phyloP scores from a whole-genome alignment of 2,797 vertebrate species.

The Syngnathus acus region DNA sequence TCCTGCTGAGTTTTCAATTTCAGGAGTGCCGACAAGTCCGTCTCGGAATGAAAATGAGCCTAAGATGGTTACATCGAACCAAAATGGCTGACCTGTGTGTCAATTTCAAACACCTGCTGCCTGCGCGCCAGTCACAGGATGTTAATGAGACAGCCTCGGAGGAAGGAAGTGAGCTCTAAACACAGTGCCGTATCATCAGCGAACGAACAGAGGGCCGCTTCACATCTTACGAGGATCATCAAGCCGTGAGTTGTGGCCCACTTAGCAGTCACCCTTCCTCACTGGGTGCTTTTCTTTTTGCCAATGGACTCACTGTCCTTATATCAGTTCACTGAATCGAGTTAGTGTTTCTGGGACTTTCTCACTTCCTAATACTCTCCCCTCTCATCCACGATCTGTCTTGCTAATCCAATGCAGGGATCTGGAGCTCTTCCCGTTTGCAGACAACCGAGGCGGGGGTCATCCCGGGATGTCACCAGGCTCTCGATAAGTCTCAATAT shows the following conservation, averaged over 20 bases:
- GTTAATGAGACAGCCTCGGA: neutral
- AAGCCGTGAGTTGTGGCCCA: slow-evolving; percentile 42
- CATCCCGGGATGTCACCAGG: neutral
- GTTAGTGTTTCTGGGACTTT: neutral
- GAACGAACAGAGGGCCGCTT: slow-evolving; percentile 44
- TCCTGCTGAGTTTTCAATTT: too few species aligned
- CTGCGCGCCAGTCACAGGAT: neutral
- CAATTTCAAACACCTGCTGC: neutral
- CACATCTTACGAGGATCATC: slow-evolving; percentile 32
- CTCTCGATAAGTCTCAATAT: neutral
- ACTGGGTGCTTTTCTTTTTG: slow-evolving; percentile 1
- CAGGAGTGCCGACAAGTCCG: too few species aligned
- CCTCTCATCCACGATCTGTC: neutral
- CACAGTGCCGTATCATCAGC: slow-evolving; percentile 17
- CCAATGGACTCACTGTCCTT: neutral
- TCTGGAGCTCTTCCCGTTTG: neutral
- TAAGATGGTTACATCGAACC: neutral
- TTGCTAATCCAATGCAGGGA: neutral
- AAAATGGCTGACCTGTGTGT: too few species aligned
- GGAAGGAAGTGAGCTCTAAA: neutral
- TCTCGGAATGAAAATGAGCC: too few species aligned
- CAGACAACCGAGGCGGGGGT: neutral
- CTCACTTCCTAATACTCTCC: neutral
- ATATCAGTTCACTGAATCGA: neutral
- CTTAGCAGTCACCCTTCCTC: slow-evolving; percentile 25